phyloP scores from a whole-genome alignment of 1,140 invertebrate species.

The Atta cephalotes region DNA sequence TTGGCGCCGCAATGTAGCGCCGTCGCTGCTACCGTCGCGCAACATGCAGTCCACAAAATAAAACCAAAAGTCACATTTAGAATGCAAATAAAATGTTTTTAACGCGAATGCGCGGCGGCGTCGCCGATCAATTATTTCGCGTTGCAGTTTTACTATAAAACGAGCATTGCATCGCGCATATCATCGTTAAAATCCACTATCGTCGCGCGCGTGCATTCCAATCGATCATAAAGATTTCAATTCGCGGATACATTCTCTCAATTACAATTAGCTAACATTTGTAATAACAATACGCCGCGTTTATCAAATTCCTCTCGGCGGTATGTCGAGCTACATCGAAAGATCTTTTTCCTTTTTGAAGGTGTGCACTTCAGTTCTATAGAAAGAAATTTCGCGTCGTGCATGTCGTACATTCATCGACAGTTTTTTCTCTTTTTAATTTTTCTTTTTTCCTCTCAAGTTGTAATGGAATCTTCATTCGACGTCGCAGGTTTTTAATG shows the following conservation, averaged over 20 bases:
- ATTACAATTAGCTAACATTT: constrained; percentile 57
- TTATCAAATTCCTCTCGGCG: constrained; percentile 43
- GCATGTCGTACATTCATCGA: neutral
- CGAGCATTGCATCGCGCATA: constrained; percentile 41
- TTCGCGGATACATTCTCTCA: constrained; percentile 32
- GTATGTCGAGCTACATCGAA: neutral
- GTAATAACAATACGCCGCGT: constrained; percentile 50
- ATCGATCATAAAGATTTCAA: constrained; percentile 59
- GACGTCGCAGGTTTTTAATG: constrained; percentile 34
- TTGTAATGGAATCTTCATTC: constrained; percentile 50
- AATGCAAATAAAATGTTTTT: constrained; percentile 62
- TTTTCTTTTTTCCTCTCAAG: neutral
- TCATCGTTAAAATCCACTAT: constrained; percentile 20
- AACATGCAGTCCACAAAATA: constrained; percentile 16
- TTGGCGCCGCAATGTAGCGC: neutral
- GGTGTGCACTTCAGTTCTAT: neutral
- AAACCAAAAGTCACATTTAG: constrained; percentile 54
- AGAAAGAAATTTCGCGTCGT: constrained; percentile 37
- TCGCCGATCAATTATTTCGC: constrained; percentile 55
- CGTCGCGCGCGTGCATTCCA: constrained; percentile 23
- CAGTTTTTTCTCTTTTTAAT: neutral
- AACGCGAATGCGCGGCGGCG: constrained; percentile 44
- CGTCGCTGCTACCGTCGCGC: neutral
- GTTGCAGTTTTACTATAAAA: constrained; percentile 48
- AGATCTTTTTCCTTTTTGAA: neutral